These are phyloP conservation scores for Telmatherina bonti DNA, from an alignment of 2,797 vertebrate genomes.

Conservation along the genomic window DNA sequence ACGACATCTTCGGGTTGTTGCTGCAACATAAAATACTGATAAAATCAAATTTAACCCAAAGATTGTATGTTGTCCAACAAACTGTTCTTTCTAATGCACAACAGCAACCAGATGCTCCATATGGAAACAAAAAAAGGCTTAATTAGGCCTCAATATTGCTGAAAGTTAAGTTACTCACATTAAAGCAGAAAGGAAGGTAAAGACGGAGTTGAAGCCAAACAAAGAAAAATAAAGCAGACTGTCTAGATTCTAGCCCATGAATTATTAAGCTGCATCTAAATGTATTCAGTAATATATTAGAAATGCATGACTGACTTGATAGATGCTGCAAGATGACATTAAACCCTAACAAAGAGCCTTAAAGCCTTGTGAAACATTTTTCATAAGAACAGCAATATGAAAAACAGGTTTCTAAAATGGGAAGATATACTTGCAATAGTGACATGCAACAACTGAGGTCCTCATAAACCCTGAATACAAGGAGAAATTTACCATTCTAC, in stretches of 20 bases:
- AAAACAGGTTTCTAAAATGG: conserved; percentile 30
- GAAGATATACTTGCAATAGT: neutral
- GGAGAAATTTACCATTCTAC: neutral
- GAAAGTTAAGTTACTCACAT: neutral
- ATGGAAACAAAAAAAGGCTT: neutral
- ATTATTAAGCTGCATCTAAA: conserved; percentile 76
- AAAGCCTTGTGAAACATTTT: conserved; percentile 17
- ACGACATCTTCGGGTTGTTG: conserved; percentile 26
- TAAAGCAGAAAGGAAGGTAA: neutral
- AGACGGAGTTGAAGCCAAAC: conserved; percentile 29
- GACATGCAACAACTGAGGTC: neutral
- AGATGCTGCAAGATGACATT: conserved; percentile 29
- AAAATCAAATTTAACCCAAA: conserved; percentile 17
- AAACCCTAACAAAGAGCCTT: conserved; percentile 54
- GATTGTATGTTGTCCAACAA: neutral
- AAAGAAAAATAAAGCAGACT: conserved; percentile 63
- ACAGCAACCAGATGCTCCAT: neutral
- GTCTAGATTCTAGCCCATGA: conserved; percentile 66
- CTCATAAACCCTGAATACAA: neutral
- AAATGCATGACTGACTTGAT: conserved; percentile 62
- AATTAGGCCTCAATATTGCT: conserved; percentile 15
- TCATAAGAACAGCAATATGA: conserved; percentile 36
- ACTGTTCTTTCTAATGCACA: conserved; percentile 10
- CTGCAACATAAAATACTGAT: conserved; percentile 28
- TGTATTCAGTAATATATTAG: conserved; percentile 70